A percentile compares a stretch with the other conserved stretches of the same genome.
Evolutionary conservation across 2,888 invertebrate species (phyloP).

Genomic region (Drosophila emarginata): DNA sequence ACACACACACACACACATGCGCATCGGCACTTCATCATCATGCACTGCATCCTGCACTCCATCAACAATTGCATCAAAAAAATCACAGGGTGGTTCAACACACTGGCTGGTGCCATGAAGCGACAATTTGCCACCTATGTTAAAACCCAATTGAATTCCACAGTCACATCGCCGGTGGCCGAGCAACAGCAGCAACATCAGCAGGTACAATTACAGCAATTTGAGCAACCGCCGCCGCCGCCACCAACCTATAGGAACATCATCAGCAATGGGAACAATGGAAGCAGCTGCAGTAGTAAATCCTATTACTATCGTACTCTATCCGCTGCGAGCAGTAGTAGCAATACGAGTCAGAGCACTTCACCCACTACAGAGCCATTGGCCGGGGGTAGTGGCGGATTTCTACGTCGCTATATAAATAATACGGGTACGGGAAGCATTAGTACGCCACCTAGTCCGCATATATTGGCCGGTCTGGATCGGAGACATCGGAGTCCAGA

Average conservation of each 20-base stretch:
- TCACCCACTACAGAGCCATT: slow-evolving; percentile 75
- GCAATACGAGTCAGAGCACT: slow-evolving; percentile 72
- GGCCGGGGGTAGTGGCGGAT: slow-evolving; percentile 37
- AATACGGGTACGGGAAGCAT: slow-evolving; percentile 35
- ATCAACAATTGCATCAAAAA: slow-evolving; percentile 27
- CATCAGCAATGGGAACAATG: slow-evolving; percentile 46
- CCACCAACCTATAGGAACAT: slow-evolving; percentile 57
- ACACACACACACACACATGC: slow-evolving; percentile 23
- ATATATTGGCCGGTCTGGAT: slow-evolving; percentile 76
- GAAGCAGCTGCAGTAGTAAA: slow-evolving; percentile 38
- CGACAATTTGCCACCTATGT: slow-evolving; percentile 92
- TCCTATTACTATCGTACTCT: slow-evolving; percentile 75
- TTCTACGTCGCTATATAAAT: slow-evolving; percentile 73
- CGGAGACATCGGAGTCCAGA: slow-evolving; percentile 85
- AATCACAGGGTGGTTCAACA: slow-evolving; percentile 85
- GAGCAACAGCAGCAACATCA: slow-evolving; percentile 14
- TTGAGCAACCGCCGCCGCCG: slow-evolving; percentile 23
- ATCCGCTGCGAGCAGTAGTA: slow-evolving; percentile 75
- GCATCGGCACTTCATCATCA: slow-evolving; percentile 24
- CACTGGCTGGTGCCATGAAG: slow-evolving; percentile 88
- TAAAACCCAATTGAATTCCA: slow-evolving; percentile 87
- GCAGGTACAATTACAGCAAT: neutral
- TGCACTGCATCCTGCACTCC: slow-evolving; percentile 44
- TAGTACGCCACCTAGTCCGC: slow-evolving; percentile 73
- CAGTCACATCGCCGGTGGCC: slow-evolving; percentile 55